These are phyloP conservation scores for Chaetura pelagica DNA, from an alignment of 2,113 vertebrate genomes.

Conservation along the genomic window DNA sequence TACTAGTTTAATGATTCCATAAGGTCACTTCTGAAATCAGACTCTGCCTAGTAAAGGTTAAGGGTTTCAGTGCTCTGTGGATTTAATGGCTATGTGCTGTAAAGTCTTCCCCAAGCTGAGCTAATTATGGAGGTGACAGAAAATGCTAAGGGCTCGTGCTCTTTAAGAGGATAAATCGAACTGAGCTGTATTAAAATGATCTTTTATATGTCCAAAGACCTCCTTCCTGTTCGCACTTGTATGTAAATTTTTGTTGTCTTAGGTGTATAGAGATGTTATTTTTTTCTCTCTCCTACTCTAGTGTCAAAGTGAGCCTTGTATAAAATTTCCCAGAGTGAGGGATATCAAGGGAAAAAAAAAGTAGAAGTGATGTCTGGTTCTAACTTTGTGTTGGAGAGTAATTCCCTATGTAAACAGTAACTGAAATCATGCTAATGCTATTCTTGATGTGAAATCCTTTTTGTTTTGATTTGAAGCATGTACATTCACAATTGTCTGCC, in stretches of 20 bases:
- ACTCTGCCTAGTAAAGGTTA: constrained; percentile 83
- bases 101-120: constrained; percentile 2
- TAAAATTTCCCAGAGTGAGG: background rate
- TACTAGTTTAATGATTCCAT: constrained; percentile 26
- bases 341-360: accelerated
- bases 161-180: constrained; percentile 11
- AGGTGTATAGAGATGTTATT: background rate
- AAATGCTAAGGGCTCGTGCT: constrained; percentile 62
- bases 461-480: background rate
- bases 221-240: background rate
- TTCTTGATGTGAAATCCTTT: background rate
- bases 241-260: background rate
- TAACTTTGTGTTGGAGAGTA: background rate
- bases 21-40: constrained; percentile 85
- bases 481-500: background rate
- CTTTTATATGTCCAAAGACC: background rate
- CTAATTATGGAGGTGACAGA: constrained; percentile 78
- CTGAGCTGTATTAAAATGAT: background rate
- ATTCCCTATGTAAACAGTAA: background rate
- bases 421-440: background rate
- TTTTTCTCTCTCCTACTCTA: background rate
- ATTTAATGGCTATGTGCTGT: constrained; percentile 7
- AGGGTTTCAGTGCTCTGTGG: constrained; percentile 47
- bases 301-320: background rate
- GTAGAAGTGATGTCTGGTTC: background rate